These are phyloP conservation scores for Scartelaos histophorus DNA, from an alignment of 2,113 vertebrate genomes.

Conservation along the genomic window DNA sequence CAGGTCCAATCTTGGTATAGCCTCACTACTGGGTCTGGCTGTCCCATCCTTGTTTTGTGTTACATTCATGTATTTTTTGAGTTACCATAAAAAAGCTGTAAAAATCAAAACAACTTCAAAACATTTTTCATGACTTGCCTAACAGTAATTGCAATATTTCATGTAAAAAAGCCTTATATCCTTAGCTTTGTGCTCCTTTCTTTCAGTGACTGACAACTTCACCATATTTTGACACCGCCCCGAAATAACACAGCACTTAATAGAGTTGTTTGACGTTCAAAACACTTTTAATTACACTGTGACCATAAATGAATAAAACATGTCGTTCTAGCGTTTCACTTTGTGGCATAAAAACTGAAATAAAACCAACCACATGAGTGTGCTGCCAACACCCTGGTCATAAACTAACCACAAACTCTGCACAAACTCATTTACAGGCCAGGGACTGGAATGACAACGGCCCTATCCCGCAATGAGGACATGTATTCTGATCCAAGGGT, in stretches of 20 bases:
- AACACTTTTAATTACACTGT: background rate
- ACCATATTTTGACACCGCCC: background rate
- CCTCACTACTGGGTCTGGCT: too few relatives aligned
- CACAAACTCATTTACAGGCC: slow-evolving; percentile 15
- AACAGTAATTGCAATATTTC: too few relatives aligned
- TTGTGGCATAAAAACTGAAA: background rate
- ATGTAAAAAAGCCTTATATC: too few relatives aligned
- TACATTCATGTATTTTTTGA: too few relatives aligned
- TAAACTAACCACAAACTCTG: slow-evolving; percentile 28
- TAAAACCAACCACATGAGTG: slow-evolving; percentile 27
- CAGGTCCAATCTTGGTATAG: too few relatives aligned
- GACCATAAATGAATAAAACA: background rate
- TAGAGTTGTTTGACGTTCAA: background rate
- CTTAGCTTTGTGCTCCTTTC: too few relatives aligned
- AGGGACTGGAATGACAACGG: slow-evolving; percentile 10
- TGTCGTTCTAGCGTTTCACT: background rate
- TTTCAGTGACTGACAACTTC: too few relatives aligned
- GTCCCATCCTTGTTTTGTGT: too few relatives aligned
- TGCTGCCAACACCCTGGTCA: slow-evolving; percentile 36
- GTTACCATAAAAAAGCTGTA: too few relatives aligned
- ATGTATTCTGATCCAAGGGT: slow-evolving; percentile 29
- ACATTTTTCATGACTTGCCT: too few relatives aligned
- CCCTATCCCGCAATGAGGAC: slow-evolving; percentile 32
- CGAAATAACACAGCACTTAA: background rate
- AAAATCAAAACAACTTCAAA: too few relatives aligned